A percentile compares a stretch with the other conserved stretches of the same genome.
These are phyloP conservation scores for Manis crassicaudata DNA, from an alignment of 2,797 vertebrate genomes.

Conservation along the genomic window DNA sequence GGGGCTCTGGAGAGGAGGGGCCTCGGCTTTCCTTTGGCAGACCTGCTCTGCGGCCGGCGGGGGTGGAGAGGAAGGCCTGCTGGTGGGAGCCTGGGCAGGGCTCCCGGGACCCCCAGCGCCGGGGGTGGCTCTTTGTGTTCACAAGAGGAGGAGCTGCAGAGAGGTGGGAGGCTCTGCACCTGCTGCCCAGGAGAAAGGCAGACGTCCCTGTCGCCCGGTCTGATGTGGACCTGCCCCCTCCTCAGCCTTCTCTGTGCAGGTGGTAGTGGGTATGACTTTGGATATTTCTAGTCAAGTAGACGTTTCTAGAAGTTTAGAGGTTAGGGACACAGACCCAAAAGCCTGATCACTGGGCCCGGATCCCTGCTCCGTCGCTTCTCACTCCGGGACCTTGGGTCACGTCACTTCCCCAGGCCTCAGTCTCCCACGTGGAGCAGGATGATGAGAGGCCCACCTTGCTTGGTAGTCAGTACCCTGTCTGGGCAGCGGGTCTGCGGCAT, in stretches of 20 bases:
- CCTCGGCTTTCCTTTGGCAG: slow-evolving; percentile 83
- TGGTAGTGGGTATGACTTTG: background rate
- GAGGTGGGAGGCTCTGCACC: too few species aligned
- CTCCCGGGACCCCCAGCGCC: slow-evolving; percentile 33
- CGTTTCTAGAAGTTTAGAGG: background rate
- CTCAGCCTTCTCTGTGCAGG: background rate
- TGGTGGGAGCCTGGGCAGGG: background rate
- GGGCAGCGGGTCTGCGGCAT: background rate
- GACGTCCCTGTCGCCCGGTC: background rate
- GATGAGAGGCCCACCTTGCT: fast-evolving
- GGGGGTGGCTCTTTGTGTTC: background rate
- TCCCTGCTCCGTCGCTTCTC: background rate
- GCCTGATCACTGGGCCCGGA: background rate
- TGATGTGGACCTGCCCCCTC: too few species aligned
- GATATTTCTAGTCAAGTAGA: background rate
- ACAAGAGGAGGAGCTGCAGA: too few species aligned
- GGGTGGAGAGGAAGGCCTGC: slow-evolving; percentile 74
- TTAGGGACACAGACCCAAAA: background rate
- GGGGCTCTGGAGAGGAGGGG: slow-evolving; percentile 72
- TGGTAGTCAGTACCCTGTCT: fast-evolving
- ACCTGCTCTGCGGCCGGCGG: slow-evolving; percentile 69
- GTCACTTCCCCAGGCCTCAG: fast-evolving
- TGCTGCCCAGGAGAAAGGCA: background rate
- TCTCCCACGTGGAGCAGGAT: fast-evolving
- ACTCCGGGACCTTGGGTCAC: fast-evolving